Evolutionary conservation across 2,113 vertebrate species (phyloP), one percentile per base, ranked within the genome.

Genomic region (Motacilla tschutschensis): DNA sequence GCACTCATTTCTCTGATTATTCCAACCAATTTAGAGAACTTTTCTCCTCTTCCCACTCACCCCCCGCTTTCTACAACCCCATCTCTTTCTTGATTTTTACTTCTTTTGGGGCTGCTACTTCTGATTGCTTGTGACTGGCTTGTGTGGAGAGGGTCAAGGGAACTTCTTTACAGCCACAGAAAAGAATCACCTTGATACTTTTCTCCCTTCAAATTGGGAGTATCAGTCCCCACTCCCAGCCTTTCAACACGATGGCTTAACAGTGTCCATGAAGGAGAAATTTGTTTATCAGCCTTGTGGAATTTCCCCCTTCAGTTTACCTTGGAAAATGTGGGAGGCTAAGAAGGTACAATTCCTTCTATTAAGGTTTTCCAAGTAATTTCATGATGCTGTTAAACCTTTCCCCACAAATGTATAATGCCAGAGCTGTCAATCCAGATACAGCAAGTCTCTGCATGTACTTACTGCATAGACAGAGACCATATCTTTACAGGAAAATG

Each of bases 351-450:
- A 48, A 44, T 62, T 92, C 76, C 35, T 86, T 63, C 57, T 90
- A 72, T 87, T 85, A 94, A 90, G 64, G 76, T 79, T 88, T 91
- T 92, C 86, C 79, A 89, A 91, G 79, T 57, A 72, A 80, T 93
- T 90, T 90, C 79, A 79, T 82, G 71, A 77, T 82, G 77, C 84
- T 92, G 71, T 84, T 92, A 90, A 94, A 94, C 89, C 58, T 94
- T 91, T 83, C 64, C 58, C 44, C 83, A 84, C 29, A 89, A 62
- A 91, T 78, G 58, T 87, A 63, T 67, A 87, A 86, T 7, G 8
- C 80, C 64, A 70, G 74, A 91, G 71, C 89, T 90, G 78, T 93
- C 93, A 94, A 87, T 83, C 44, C 88, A 85, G 48, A 77, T 78
- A 78, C 9, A 88, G 60, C 88, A 5, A 90, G 91, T 78, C 78